Percentiles rank a stretch among this genome's conserved stretches.
Conservation (phyloP, 2,888 invertebrate genomes). For the Nomada ruficornis region DNA sequence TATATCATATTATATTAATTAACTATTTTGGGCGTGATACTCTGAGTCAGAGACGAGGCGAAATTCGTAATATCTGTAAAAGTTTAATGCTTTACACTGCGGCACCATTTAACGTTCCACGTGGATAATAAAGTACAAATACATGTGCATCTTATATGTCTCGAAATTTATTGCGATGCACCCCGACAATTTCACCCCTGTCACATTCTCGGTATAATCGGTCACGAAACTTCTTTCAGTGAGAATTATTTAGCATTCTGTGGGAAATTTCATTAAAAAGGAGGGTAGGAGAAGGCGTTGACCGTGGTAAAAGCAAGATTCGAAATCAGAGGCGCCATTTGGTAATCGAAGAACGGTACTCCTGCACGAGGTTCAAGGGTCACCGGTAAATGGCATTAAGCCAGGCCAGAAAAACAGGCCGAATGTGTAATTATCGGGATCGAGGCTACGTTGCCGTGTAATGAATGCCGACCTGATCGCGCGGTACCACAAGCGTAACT, state of each 20-base stretch:
- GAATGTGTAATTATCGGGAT: conserved; percentile 59
- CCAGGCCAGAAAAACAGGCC: conserved; percentile 47
- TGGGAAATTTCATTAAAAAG: too few species aligned
- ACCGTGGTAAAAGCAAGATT: conserved; percentile 18
- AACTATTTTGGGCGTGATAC: too few species aligned
- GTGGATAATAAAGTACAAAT: background rate
- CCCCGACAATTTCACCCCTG: background rate
- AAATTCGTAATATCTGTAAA: background rate
- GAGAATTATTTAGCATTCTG: background rate
- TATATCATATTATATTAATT: conserved; percentile 6
- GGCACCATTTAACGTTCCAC: background rate
- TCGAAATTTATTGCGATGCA: background rate
- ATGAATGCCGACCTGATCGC: conserved; percentile 54
- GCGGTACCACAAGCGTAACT: conserved; percentile 31
- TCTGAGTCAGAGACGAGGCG: too few species aligned
- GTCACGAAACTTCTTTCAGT: background rate
- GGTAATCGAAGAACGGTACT: conserved; percentile 71
- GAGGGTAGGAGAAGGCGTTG: background rate
- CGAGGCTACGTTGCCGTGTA: conserved; percentile 28
- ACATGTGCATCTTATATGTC: background rate
- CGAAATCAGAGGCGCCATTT: conserved; percentile 55
- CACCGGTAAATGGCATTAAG: conserved; percentile 67
- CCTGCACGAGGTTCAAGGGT: conserved; percentile 66
- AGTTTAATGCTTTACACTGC: background rate
- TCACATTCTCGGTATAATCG: background rate